Conservation (phyloP, 2,113 vertebrate species). For the Neogobius melanostomus region DNA sequence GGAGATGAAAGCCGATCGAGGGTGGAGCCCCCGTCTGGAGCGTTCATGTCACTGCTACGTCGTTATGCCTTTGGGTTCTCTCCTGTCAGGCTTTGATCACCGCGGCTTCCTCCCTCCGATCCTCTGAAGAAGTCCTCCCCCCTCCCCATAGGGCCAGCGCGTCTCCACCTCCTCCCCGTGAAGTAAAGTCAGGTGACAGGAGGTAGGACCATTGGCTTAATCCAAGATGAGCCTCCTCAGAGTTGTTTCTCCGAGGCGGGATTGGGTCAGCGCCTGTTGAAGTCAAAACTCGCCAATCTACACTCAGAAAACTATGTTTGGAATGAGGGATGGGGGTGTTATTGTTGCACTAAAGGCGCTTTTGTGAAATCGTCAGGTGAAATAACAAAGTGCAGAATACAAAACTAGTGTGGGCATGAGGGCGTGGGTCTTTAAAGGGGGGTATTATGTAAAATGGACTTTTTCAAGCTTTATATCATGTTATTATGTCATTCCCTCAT, state of each 20-base stretch:
- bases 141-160: constrained; percentile 47
- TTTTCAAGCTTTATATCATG: too few relatives aligned
- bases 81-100: constrained; percentile 82
- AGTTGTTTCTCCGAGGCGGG: constrained; percentile 23
- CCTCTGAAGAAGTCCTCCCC: constrained; percentile 36
- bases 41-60: constrained; percentile 68
- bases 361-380: constrained; percentile 26
- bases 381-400: background rate
- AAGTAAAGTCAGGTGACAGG: constrained; percentile 51
- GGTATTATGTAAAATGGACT: too few relatives aligned
- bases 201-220: constrained; percentile 30
- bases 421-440: too few relatives aligned
- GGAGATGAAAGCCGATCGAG: constrained; percentile 51
- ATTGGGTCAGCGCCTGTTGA: constrained; percentile 56
- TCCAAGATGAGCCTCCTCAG: constrained; percentile 21
- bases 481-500: too few relatives aligned
- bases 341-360: constrained; percentile 29
- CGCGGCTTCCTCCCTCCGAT: constrained; percentile 48
- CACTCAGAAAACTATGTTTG: constrained; percentile 11
- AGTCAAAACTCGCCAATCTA: constrained; percentile 58
- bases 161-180: constrained; percentile 20
- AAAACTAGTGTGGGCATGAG: too few relatives aligned
- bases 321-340: constrained; percentile 29
- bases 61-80: constrained; percentile 63
- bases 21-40: constrained; percentile 66